Evolutionary conservation across 2,113 vertebrate genomes (phyloP), one percentile per base, ranked within the genome.

Genomic region (Trachemys scripta): DNA sequence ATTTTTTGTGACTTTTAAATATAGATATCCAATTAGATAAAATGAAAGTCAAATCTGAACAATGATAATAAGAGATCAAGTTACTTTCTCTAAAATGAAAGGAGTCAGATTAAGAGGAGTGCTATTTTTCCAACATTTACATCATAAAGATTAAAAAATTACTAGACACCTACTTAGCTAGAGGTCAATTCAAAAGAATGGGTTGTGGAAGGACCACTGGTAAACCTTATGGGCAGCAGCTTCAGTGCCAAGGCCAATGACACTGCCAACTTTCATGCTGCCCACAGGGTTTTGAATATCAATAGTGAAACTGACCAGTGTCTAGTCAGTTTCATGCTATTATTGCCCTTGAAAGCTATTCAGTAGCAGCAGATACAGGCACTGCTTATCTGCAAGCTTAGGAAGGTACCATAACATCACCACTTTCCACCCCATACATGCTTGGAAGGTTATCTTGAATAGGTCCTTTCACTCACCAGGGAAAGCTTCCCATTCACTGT

Each of bases 161-260:
- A 76, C 31, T 51, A 90, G 93, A 80, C 50, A 80, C 38, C 69
- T 87, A n/a, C 27, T 89, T 45, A 56, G 29, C 11, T 92, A 92
- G 94, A 94, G 80, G 84, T 93, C 24, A 45, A 80, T 82, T 2
- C 53, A 38, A 56, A 56, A 16, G 25, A 88, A 51, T 76, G 35
- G 72, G 22, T 24, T 75, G 20, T 20, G n/a, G 17, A 57, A 85
- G 59, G 13, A 65, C 35, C 82, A 17, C 45, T 75, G 38, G 54
- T 84, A 35, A 87, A 96, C 94, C 92, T 97, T 89, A 1, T 2
- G 80, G 87, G 91, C 88, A 59, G 81, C 86, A 92, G 59, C 93
- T 95, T 90, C 95, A 92, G 76, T 69, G 90, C 35, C 29, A 45
- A 45, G 27, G 16, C 51, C 50, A 81, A 22, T 35, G 10, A 6